Evolutionary conservation across 1,140 invertebrate species (phyloP).

Genomic region (Hermetia illucens): DNA sequence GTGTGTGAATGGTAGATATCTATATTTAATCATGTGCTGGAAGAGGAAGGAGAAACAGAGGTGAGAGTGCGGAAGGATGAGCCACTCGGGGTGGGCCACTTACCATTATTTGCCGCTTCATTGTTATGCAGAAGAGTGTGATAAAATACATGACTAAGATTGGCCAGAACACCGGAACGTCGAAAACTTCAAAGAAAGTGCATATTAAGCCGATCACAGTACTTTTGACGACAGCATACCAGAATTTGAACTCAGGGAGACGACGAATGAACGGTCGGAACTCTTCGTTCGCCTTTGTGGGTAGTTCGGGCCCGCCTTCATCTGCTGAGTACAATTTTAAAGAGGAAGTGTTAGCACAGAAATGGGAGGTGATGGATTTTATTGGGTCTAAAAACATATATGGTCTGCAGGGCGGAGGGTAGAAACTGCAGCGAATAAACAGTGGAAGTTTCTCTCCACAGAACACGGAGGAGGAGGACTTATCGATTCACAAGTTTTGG

Average conservation of each 20-base stretch:
- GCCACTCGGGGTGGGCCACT: conserved; percentile 15
- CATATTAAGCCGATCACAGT: conserved; percentile 83
- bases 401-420: too few species aligned
- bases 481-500: too few species aligned
- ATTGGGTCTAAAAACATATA: conserved; percentile 5
- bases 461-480: too few species aligned
- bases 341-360: conserved; percentile 9
- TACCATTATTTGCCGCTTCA: conserved; percentile 99
- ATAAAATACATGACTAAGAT: conserved; percentile 99
- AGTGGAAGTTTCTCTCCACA: too few species aligned
- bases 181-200: conserved; percentile 96
- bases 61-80: neutral
- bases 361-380: neutral
- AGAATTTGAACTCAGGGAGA: conserved; percentile 99
- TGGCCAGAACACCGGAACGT: conserved; percentile 99
- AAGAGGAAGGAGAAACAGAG: conserved; percentile 30
- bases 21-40: conserved; percentile 99
- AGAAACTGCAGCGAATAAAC: too few species aligned
- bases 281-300: conserved; percentile 90
- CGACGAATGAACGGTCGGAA: conserved; percentile 96
- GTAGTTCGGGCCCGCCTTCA: conserved; percentile 83
- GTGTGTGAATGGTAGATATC: conserved; percentile 95
- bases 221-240: conserved; percentile 93
- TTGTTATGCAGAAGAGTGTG: conserved; percentile 94
- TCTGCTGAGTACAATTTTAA: too few species aligned